Evolutionary conservation across 2,888 invertebrate genomes (phyloP).

Genomic region (Camptogramma bilineatum): DNA sequence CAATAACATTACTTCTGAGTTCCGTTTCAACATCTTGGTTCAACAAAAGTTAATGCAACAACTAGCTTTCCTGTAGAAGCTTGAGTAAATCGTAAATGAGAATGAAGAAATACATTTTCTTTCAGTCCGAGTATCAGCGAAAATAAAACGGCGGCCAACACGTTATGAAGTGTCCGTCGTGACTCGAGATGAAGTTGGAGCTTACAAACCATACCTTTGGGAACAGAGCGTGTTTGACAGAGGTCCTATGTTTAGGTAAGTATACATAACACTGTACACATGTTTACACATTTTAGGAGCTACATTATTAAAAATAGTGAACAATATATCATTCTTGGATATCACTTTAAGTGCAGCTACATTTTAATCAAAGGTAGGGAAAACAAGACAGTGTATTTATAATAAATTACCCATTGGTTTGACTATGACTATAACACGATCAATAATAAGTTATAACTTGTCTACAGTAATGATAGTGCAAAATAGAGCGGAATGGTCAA

Average conservation of each 20-base stretch:
- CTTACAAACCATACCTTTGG: conserved; percentile 98
- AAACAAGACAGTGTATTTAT: too few species aligned
- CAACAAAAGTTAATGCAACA: not conserved
- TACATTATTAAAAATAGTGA: not conserved
- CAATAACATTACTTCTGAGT: not conserved
- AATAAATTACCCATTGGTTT: too few species aligned
- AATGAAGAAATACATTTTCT: conserved; percentile 1
- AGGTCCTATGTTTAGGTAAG: conserved; percentile 95
- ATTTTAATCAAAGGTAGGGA: too few species aligned
- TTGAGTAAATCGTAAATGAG: not conserved
- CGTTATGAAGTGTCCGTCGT: conserved; percentile 97
- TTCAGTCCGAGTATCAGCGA: conserved; percentile 93
- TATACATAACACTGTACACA: not conserved
- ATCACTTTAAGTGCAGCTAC: not conserved
- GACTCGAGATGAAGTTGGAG: conserved; percentile 97
- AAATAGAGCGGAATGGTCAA: not conserved
- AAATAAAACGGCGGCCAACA: conserved; percentile 94
- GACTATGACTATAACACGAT: too few species aligned
- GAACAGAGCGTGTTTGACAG: conserved; percentile 97
- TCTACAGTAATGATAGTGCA: not conserved
- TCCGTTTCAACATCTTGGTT: not conserved
- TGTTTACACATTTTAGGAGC: not conserved
- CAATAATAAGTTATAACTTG: not conserved
- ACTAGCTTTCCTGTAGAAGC: not conserved
- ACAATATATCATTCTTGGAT: too few species aligned